Percentiles rank a stretch among this genome's conserved stretches.
Conservation (phyloP, 1,140 invertebrate species). For the Drosophila ananassae region DNA sequence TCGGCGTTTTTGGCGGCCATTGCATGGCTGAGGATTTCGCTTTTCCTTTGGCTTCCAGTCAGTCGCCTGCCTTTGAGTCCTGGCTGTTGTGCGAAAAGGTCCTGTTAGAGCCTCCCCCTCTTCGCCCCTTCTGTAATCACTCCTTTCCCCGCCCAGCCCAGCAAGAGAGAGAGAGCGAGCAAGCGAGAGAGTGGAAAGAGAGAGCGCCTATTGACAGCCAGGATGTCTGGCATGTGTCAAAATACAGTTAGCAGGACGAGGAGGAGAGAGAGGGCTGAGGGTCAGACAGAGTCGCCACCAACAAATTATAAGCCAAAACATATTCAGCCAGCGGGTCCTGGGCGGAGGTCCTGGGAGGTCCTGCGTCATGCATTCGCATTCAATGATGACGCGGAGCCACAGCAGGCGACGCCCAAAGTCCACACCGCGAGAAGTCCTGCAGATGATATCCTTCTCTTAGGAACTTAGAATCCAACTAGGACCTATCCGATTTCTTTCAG, state of each 20-base stretch:
- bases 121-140: conserved; percentile 51
- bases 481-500: neutral
- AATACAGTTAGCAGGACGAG: conserved; percentile 57
- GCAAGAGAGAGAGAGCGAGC: neutral
- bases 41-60: neutral
- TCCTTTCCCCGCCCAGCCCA: conserved; percentile 27
- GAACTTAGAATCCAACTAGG: too few relatives aligned
- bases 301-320: conserved; percentile 56
- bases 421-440: conserved; percentile 14
- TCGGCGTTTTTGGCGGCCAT: conserved; percentile 69
- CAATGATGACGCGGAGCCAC: conserved; percentile 50
- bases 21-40: conserved; percentile 46
- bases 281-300: conserved; percentile 18
- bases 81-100: neutral
- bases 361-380: conserved; percentile 9
- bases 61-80: neutral
- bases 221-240: conserved; percentile 64
- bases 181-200: neutral
- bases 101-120: neutral
- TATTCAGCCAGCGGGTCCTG: conserved; percentile 21
- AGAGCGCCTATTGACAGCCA: conserved; percentile 63
- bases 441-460: neutral
- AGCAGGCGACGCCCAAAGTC: conserved; percentile 50
- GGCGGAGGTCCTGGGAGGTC: neutral
- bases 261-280: conserved; percentile 1